Evolutionary conservation across 2,888 invertebrate species (phyloP).

Genomic region (Cheilosia pagana): DNA sequence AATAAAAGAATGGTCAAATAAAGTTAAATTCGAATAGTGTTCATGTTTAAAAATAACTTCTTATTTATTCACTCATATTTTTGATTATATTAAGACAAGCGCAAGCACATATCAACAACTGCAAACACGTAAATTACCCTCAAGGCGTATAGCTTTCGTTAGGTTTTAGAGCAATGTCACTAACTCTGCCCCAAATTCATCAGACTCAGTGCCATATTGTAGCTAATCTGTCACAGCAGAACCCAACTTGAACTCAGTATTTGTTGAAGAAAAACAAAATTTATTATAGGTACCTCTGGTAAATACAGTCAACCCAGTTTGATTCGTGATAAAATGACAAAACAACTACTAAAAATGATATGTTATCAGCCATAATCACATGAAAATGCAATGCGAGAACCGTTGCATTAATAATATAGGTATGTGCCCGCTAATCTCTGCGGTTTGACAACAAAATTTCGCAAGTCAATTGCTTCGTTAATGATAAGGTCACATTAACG

Average conservation of each 20-base stretch:
- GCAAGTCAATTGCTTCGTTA: slow-evolving; percentile 29
- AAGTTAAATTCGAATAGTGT: too few species aligned
- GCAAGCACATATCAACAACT: neutral
- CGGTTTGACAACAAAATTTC: slow-evolving; percentile 7
- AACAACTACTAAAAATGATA: slow-evolving; percentile 39
- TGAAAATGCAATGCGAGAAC: slow-evolving; percentile 27
- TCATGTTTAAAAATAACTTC: too few species aligned
- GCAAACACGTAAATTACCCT: neutral
- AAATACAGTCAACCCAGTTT: slow-evolving; percentile 64
- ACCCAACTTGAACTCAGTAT: slow-evolving; percentile 16
- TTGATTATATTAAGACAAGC: neutral
- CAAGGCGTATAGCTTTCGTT: neutral
- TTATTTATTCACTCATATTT: neutral
- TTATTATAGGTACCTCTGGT: slow-evolving; percentile 9
- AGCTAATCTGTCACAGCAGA: slow-evolving; percentile 5
- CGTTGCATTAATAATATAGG: slow-evolving; percentile 1
- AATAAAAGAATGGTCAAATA: too few species aligned
- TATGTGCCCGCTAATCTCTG: slow-evolving; percentile 25
- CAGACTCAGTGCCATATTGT: neutral
- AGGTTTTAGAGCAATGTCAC: neutral
- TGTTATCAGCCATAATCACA: slow-evolving; percentile 45
- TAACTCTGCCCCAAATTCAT: neutral
- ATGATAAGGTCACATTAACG: slow-evolving; percentile 9
- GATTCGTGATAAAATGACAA: slow-evolving; percentile 37
- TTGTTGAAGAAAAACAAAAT: neutral